Conservation (phyloP, 1,140 invertebrate species). For the Globodera ellingtonae region DNA sequence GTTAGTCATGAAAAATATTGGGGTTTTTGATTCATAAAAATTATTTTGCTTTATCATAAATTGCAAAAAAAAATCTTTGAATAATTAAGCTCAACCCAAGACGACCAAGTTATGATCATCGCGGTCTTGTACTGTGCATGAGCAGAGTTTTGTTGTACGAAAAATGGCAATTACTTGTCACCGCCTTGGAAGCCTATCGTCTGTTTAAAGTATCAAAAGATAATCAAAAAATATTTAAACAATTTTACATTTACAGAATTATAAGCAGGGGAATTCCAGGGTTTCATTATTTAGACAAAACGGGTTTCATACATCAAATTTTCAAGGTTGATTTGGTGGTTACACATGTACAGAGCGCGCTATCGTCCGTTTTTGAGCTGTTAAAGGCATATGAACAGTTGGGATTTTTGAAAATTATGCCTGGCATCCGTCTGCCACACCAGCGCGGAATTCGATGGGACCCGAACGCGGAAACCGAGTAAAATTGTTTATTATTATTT, state of each 20-base stretch:
- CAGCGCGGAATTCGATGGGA: conserved; percentile 29
- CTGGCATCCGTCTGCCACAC: conserved; percentile 35
- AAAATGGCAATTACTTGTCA: conserved; percentile 36
- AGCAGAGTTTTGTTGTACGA: conserved; percentile 39
- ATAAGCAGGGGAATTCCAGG: background rate
- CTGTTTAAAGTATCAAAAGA: conserved; percentile 12
- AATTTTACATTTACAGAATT: background rate
- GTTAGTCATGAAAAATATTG: background rate
- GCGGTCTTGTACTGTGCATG: conserved; percentile 35
- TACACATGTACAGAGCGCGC: conserved; percentile 30
- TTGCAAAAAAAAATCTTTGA: background rate
- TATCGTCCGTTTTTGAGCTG: conserved; percentile 17
- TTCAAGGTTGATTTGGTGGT: conserved; percentile 38
- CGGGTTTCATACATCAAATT: background rate
- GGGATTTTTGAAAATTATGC: conserved; percentile 31
- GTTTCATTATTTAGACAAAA: background rate
- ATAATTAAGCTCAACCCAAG: conserved; percentile 20
- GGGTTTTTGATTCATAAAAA: background rate
- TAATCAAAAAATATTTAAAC: background rate
- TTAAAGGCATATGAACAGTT: conserved; percentile 32
- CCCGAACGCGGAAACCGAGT: conserved; percentile 40
- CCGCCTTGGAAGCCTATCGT: conserved; percentile 32
- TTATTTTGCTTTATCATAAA: background rate
- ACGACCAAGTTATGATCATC: conserved; percentile 1
- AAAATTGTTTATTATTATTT: background rate